Percentiles rank a stretch among this genome's conserved stretches.
Conservation (phyloP, 2,888 invertebrate genomes). For the Coecobrya sp. region DNA sequence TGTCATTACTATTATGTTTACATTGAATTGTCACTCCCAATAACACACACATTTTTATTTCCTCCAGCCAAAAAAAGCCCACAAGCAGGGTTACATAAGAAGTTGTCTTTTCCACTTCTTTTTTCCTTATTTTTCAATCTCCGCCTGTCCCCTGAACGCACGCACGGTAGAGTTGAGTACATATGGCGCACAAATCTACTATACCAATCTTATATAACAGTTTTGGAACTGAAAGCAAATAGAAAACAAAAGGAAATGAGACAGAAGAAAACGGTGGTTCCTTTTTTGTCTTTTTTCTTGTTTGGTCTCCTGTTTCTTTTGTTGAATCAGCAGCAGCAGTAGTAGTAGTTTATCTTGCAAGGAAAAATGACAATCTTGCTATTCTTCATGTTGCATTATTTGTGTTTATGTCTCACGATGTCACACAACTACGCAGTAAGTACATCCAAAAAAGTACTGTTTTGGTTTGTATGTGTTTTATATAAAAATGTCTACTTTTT, state of each 20-base stretch:
- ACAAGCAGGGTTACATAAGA: background rate
- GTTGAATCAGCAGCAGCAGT: constrained; percentile 67
- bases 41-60: constrained; percentile 12
- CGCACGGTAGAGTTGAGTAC: constrained; percentile 3
- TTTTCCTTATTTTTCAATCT: constrained; percentile 57
- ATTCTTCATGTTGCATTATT: background rate
- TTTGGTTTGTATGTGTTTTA: constrained; percentile 6
- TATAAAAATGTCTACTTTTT: background rate
- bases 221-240: background rate
- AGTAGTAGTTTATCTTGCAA: constrained; percentile 39
- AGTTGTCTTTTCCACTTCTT: background rate
- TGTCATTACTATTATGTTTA: constrained; percentile 19
- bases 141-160: constrained; percentile 51
- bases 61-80: constrained; percentile 36
- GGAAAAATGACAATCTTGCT: constrained; percentile 53
- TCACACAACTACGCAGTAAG: background rate
- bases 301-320: constrained; percentile 8
- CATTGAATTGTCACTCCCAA: constrained; percentile 62
- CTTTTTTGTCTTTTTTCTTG: constrained; percentile 15
- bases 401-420: constrained; percentile 30
- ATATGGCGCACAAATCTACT: too few species aligned
- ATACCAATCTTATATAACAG: background rate
- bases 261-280: constrained; percentile 25
- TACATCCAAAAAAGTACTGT: background rate
- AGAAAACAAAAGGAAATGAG: constrained; percentile 45